Base-by-base conservation (phyloP, 2,888 invertebrate genomes). In the Nomada ruficornis region DNA sequence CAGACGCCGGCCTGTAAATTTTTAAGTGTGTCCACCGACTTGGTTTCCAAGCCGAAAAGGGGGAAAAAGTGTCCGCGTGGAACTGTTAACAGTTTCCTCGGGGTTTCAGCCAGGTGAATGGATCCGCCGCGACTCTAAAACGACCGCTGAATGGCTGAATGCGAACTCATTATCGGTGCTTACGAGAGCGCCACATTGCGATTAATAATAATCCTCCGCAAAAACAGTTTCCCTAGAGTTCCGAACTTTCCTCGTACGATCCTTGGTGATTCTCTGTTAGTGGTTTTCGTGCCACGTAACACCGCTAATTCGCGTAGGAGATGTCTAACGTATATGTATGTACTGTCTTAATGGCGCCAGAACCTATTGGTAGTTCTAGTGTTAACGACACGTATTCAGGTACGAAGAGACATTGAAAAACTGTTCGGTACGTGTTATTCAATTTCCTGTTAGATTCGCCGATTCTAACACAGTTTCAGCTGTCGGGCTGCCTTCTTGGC, bases 81-180 rank as follows among this genome's bases (percentile, higher is more conserved):
- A 82, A 59, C 72, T 81, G 77, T 77, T 77, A 81, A 76, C 75
- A 69, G 67, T 75, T 82, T 88, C 75, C 71, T 80, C 55, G 64
- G 63, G 67, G 73, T 59, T 54, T 75, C 44, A 29, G 62, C 36
- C 20, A 13, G 50, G 15, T 88, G 88, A 88, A 88, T 88, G 80
- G 88, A 73, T 47, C 70, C 77, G 15, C 63, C 52, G 85, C 68
- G 81, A 76, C 83, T 86, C 79, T 78, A 75, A 88, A 85, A 85
- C 83, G 82, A 76, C 85, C 85, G 60, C 72, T 86, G 89, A 89
- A 88, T 83, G 77, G 72, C 80, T 88, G 85, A 89, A 88, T 89
- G 82, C 81, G 85, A 88, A 88, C 86, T 88, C 88, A 81, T 88
- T 88, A 88, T 87, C 85, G 83, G 71, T 42, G 52, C 83, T 78